Evolutionary conservation across 1,140 invertebrate genomes (phyloP).

Genomic region (Caenorhabditis briggsae): DNA sequence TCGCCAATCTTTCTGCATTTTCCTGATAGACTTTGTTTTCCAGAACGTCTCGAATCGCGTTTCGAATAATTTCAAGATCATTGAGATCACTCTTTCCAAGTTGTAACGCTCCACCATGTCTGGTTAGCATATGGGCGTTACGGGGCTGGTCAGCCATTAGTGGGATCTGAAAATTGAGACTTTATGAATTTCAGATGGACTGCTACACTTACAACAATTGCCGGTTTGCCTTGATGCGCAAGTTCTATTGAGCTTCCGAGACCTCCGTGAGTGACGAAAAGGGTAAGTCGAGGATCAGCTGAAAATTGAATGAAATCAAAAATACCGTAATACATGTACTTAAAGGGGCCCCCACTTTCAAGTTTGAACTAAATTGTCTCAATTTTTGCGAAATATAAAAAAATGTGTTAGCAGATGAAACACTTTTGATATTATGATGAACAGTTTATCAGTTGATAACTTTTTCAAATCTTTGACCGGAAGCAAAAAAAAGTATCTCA

Average conservation of each 20-base stretch:
- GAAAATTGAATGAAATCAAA: conserved; percentile 8
- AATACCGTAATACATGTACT: too few relatives aligned
- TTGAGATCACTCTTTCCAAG: conserved; percentile 52
- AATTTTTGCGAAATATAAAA: too few relatives aligned
- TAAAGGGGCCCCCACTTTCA: too few relatives aligned
- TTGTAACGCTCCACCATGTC: conserved; percentile 59
- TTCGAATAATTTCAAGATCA: conserved; percentile 15
- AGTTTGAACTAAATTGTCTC: too few relatives aligned
- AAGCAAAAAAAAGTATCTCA: too few relatives aligned
- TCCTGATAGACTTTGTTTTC: not conserved
- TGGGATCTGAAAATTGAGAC: conserved; percentile 57
- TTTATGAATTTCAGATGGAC: not conserved
- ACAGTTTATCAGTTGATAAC: too few relatives aligned
- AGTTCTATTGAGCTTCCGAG: conserved; percentile 67
- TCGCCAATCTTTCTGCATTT: not conserved
- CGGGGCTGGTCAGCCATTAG: conserved; percentile 67
- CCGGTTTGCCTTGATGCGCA: conserved; percentile 66
- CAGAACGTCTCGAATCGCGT: conserved; percentile 52
- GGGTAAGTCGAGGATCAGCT: conserved; percentile 64
- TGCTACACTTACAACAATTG: conserved; percentile 54
- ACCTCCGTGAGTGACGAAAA: conserved; percentile 72
- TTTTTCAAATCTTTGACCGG: too few relatives aligned
- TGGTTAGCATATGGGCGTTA: conserved; percentile 60
- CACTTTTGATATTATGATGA: too few relatives aligned
- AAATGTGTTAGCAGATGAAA: too few relatives aligned